phyloP scores from a whole-genome alignment of 2,888 invertebrate genomes.

The Phengaris arion region DNA sequence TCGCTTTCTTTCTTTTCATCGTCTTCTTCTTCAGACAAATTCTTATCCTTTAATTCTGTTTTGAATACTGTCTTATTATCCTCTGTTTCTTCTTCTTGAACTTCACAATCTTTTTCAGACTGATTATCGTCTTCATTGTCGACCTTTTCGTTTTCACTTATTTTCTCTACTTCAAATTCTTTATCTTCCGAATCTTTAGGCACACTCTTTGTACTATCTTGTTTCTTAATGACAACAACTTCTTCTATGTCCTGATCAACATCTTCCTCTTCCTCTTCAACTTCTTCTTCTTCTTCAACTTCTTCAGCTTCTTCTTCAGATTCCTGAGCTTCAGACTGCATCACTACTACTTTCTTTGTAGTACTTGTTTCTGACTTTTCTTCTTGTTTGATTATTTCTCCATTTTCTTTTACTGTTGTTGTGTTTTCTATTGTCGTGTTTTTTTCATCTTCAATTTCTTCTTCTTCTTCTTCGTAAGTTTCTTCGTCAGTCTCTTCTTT shows the following conservation, averaged over 20 bases:
- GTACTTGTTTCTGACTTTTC: conserved; percentile 60
- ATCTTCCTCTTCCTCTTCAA: conserved; percentile 47
- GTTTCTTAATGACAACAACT: conserved; percentile 38
- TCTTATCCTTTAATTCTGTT: conserved; percentile 38
- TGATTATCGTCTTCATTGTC: conserved; percentile 38
- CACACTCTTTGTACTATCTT: conserved; percentile 33
- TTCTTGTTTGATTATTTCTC: conserved; percentile 54
- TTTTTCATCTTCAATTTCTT: conserved; percentile 50
- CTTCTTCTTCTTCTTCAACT: conserved; percentile 47
- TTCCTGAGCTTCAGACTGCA: conserved; percentile 47
- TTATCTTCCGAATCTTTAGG: conserved; percentile 35
- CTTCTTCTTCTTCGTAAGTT: conserved; percentile 54
- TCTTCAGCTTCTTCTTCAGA: conserved; percentile 45
- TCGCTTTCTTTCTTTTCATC: conserved; percentile 42
- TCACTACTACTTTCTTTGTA: conserved; percentile 60
- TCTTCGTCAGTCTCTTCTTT: conserved; percentile 57
- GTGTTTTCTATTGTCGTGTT: conserved; percentile 24
- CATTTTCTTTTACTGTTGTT: conserved; percentile 48
- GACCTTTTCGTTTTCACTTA: conserved; percentile 42
- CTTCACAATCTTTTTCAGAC: conserved; percentile 36
- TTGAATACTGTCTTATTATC: conserved; percentile 37
- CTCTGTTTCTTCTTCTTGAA: conserved; percentile 37
- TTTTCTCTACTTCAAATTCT: conserved; percentile 40
- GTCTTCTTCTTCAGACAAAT: conserved; percentile 33
- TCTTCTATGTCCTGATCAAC: conserved; percentile 39